Evolutionary conservation across 2,797 vertebrate genomes (phyloP).

Genomic region (Cheirogaleus major): DNA sequence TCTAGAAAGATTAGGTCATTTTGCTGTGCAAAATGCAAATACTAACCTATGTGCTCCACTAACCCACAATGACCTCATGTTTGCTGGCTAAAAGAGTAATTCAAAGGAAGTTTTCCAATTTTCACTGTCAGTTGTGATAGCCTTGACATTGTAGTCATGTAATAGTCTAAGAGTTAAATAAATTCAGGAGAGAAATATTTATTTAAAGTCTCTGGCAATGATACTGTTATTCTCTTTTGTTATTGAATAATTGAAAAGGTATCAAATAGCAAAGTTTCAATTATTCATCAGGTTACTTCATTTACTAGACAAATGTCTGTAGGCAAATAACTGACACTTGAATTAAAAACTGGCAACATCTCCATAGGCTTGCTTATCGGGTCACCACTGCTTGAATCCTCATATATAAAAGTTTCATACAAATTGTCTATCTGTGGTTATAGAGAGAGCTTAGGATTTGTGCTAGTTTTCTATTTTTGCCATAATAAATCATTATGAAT

Average conservation of each 20-base stretch:
- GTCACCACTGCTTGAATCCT: constrained; percentile 52
- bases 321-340: constrained; percentile 81
- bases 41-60: not conserved
- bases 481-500: not conserved
- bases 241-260: constrained; percentile 84
- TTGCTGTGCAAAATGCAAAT: constrained; percentile 35
- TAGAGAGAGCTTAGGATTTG: not conserved
- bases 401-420: not conserved
- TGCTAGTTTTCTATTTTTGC: not conserved
- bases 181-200: constrained; percentile 78
- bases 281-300: constrained; percentile 84
- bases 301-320: constrained; percentile 80
- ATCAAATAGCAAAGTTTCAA: constrained; percentile 83
- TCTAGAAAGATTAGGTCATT: constrained; percentile 48
- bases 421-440: not conserved
- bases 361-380: constrained; percentile 64
- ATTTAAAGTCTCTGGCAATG: constrained; percentile 77
- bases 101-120: constrained; percentile 27
- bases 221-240: constrained; percentile 77
- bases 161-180: constrained; percentile 64
- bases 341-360: constrained; percentile 74
- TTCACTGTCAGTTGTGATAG: not conserved
- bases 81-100: not conserved
- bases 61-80: not conserved
- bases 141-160: constrained; percentile 53